Percentiles rank a stretch among this genome's conserved stretches.
These are phyloP conservation scores for Dromiciops gliroides DNA, from an alignment of 2,113 vertebrate species.

Conservation along the genomic window DNA sequence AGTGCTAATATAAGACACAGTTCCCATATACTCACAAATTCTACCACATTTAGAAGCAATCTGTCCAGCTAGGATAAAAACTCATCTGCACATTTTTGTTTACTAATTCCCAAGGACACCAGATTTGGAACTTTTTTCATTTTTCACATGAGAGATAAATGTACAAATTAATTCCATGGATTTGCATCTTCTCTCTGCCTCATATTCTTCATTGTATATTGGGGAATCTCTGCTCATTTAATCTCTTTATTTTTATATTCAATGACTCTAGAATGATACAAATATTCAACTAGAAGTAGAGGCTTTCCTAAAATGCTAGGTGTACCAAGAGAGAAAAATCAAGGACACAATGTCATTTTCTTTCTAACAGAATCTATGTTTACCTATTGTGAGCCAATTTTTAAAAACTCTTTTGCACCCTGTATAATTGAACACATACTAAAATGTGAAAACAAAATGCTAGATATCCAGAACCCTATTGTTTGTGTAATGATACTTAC, in stretches of 20 bases:
- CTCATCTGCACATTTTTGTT: neutral
- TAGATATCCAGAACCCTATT: neutral
- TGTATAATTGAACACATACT: neutral
- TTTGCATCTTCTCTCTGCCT: conserved; percentile 33
- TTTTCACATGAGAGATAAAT: neutral
- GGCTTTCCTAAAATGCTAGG: neutral
- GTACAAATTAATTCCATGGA: neutral
- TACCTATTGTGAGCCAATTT: neutral
- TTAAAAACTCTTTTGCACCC: conserved; percentile 2
- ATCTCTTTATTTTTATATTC: neutral
- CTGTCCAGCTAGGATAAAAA: neutral
- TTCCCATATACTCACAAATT: neutral
- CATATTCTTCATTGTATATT: conserved; percentile 12
- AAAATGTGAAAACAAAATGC: conserved; percentile 15
- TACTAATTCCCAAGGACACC: neutral
- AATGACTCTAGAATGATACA: neutral
- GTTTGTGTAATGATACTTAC: neutral
- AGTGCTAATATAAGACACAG: neutral
- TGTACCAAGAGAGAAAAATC: neutral
- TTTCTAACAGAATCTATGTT: conserved; percentile 23
- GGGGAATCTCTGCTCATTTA: conserved; percentile 11
- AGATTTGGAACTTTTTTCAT: conserved; percentile 25
- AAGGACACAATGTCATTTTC: neutral
- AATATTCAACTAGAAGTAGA: neutral
- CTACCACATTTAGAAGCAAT: conserved; percentile 14